phyloP scores from a whole-genome alignment of 2,888 invertebrate genomes.

The Mongoloraphidia duomilia region DNA sequence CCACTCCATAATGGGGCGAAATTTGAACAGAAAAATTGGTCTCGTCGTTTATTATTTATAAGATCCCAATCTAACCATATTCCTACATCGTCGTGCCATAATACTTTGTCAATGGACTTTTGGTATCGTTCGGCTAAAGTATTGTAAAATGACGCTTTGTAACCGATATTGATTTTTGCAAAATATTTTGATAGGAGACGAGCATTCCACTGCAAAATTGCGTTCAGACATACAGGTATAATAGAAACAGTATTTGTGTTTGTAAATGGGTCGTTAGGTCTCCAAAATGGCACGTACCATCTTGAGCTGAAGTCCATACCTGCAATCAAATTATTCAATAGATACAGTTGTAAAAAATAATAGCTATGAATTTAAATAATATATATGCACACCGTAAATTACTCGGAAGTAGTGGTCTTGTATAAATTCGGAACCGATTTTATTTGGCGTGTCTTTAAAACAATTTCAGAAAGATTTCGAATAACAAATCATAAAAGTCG shows the following conservation, averaged over 20 bases:
- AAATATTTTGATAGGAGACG: slow-evolving; percentile 45
- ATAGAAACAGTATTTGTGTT: slow-evolving; percentile 50
- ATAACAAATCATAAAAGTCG: too few species aligned
- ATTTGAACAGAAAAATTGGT: slow-evolving; percentile 57
- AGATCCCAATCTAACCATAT: slow-evolving; percentile 72
- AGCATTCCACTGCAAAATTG: slow-evolving; percentile 58
- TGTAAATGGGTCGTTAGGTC: slow-evolving; percentile 39
- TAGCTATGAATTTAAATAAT: too few species aligned
- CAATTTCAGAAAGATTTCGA: too few species aligned
- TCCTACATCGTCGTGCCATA: slow-evolving; percentile 63
- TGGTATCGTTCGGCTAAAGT: slow-evolving; percentile 39
- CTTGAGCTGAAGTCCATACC: slow-evolving; percentile 64
- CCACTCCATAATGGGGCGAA: slow-evolving; percentile 61
- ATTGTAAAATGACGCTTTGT: slow-evolving; percentile 36
- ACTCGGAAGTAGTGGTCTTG: too few species aligned
- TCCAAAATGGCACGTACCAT: slow-evolving; percentile 58
- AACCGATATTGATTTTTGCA: slow-evolving; percentile 31
- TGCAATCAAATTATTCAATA: too few species aligned
- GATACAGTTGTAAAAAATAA: too few species aligned
- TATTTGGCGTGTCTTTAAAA: too few species aligned
- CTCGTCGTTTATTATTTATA: slow-evolving; percentile 37
- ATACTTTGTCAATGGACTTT: slow-evolving; percentile 46
- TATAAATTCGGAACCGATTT: too few species aligned
- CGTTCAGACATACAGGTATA: slow-evolving; percentile 73
- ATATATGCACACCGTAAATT: too few species aligned